Percentiles rank a stretch among this genome's conserved stretches.
These are phyloP conservation scores for Tragelaphus imberbis DNA, from an alignment of 2,113 vertebrate genomes.

Conservation along the genomic window DNA sequence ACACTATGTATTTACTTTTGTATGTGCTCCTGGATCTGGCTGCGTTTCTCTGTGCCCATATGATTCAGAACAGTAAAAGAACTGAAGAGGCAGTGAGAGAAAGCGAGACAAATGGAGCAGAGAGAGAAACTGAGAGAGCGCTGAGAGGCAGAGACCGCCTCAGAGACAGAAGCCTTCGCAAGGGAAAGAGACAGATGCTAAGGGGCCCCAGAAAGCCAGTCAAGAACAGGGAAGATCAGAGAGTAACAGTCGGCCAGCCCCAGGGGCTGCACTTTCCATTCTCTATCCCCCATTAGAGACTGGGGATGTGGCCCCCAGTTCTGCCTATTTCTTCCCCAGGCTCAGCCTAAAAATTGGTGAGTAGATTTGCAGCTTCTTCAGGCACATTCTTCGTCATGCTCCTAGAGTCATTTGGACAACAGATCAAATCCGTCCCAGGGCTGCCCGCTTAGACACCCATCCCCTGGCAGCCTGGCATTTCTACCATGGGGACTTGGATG, in stretches of 20 bases:
- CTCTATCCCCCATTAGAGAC: not conserved
- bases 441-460: not conserved
- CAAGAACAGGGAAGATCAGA: not conserved
- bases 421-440: not conserved
- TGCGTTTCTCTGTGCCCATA: not conserved
- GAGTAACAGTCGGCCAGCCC: not conserved
- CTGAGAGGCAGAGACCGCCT: not conserved
- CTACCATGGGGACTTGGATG: not conserved
- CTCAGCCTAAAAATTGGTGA: not conserved
- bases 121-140: not conserved
- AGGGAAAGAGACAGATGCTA: not conserved
- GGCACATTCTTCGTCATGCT: not conserved
- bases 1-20: not conserved
- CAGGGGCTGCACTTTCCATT: not conserved
- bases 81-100: not conserved
- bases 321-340: not conserved
- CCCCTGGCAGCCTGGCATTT: not conserved
- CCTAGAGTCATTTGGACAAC: not conserved
- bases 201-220: not conserved
- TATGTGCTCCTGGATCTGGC: not conserved
- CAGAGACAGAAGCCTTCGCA: not conserved
- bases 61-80: not conserved
- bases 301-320: not conserved
- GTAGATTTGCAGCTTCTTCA: too few species aligned
- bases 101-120: not conserved